phyloP scores from a whole-genome alignment of 2,888 invertebrate species.

The Torymus aiolomorphi region DNA sequence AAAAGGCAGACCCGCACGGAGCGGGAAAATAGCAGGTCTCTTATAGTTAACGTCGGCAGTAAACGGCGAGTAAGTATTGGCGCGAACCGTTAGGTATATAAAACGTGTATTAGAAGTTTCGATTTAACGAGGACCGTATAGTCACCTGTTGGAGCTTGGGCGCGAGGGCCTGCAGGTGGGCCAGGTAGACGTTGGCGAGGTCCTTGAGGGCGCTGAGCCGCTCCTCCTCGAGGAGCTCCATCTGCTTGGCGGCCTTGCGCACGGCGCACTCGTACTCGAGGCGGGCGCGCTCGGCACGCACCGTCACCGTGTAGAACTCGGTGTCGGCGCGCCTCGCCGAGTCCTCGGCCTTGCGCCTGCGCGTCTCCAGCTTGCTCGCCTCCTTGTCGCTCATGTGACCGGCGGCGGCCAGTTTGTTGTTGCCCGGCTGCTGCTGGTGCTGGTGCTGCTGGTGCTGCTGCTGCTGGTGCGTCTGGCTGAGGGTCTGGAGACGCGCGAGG shows the following conservation, averaged over 20 bases:
- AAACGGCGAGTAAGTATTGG: no score
- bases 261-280: slow-evolving; percentile 95
- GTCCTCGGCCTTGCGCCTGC: slow-evolving; percentile 92
- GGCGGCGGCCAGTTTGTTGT: slow-evolving; percentile 76
- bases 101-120: no score
- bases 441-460: slow-evolving; percentile 76
- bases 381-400: slow-evolving; percentile 79
- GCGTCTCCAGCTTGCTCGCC: slow-evolving; percentile 88
- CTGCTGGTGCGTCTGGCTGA: slow-evolving; percentile 79
- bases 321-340: slow-evolving; percentile 93
- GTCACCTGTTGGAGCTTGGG: slow-evolving; percentile 87
- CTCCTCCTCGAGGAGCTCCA: slow-evolving; percentile 94
- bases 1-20: no score
- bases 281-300: slow-evolving; percentile 92
- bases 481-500: slow-evolving; percentile 77
- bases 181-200: slow-evolving; percentile 78
- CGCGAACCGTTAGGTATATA: no score
- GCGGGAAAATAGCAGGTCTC: no score
- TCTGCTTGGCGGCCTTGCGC: slow-evolving; percentile 88
- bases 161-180: slow-evolving; percentile 82
- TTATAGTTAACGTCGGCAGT: no score
- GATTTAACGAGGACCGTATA: no score
- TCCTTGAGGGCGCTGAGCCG: slow-evolving; percentile 88
- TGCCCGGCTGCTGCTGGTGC: slow-evolving; percentile 76
- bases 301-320: slow-evolving; percentile 94